Conservation (phyloP, 2,888 invertebrate genomes). For the Agriopis marginaria region DNA sequence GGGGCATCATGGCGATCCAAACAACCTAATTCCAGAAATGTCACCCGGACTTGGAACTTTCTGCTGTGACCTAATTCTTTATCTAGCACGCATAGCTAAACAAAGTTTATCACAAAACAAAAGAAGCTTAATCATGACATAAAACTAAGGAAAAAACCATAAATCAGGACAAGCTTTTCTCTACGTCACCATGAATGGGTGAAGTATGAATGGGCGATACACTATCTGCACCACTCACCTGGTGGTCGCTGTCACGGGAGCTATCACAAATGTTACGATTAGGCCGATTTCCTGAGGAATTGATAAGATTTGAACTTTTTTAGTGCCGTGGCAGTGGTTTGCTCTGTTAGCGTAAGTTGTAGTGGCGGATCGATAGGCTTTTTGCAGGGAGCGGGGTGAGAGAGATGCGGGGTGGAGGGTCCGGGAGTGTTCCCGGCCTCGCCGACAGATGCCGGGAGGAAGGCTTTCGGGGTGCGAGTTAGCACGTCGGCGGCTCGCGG, state of each 20-base stretch:
- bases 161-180: constrained; percentile 55
- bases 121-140: constrained; percentile 45
- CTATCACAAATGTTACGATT: constrained; percentile 53
- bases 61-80: constrained; percentile 52
- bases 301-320: constrained; percentile 60
- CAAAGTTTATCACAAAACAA: constrained; percentile 36
- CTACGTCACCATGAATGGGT: constrained; percentile 71
- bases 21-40: constrained; percentile 72
- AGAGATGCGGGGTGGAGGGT: constrained; percentile 53
- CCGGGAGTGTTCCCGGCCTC: constrained; percentile 59
- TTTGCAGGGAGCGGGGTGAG: constrained; percentile 41
- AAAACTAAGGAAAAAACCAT: constrained; percentile 54
- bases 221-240: constrained; percentile 62
- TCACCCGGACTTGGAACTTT: constrained; percentile 52
- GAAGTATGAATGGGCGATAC: constrained; percentile 56
- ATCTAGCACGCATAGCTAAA: constrained; percentile 32
- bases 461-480: constrained; percentile 46
- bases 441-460: constrained; percentile 75
- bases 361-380: constrained; percentile 77
- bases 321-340: constrained; percentile 67
- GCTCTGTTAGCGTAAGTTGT: constrained; percentile 75
- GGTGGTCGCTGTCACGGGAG: constrained; percentile 29
- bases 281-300: constrained; percentile 64
- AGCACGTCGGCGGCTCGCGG: constrained; percentile 7
- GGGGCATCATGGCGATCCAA: constrained; percentile 53